Base-by-base conservation (phyloP, 2,113 vertebrate species). In the Oncorhynchus keta region DNA sequence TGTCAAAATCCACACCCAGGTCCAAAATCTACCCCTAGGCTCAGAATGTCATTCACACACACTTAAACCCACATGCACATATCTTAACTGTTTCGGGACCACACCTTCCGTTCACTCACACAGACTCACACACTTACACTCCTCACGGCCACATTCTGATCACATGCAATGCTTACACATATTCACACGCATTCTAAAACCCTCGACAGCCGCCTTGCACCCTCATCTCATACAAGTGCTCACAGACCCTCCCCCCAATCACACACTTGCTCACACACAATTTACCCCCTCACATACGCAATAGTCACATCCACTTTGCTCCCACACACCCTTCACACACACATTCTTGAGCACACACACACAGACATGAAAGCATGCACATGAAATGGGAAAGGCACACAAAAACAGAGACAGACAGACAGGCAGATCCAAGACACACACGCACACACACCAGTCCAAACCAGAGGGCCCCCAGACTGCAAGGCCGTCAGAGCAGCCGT, bases 61-160 rank as follows among this genome's bases (percentile, higher is more conserved):
- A 45, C 39, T 45, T 45, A 45, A 65, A 22, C 62, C 62, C 62
- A 26, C 1, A 65, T 24, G 5, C 62, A 65, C 26, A 4, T 61
- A 11, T 65, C 22, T 65, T 26, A 65, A 65, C 62, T 5, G 22
- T 14, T 9, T 26, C 62, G 26, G 3, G 62, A 26, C 22, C 24
- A 13, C 62, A 22, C 24, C 9, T n/a, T 22, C 20, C 1, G 0
- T 3, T 11, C 61, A 24, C 61, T 26, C 70, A 72, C 70, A 49
- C 69, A 71, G 24, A 28, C 70, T 51, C 70, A 71, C 70, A 71
- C 70, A 71, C 70, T 20, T n/a, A 71, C 70, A 49, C 16, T 14
- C 65, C 26, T 14, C 26, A 16, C 22, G 4, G 26, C 26, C 24
- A 28, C 28, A 67, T 14, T 28, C 28, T 67, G 22, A 67, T 66